These are phyloP conservation scores for Neoitamus cyanurus DNA, from an alignment of 2,888 invertebrate genomes.

Conservation along the genomic window DNA sequence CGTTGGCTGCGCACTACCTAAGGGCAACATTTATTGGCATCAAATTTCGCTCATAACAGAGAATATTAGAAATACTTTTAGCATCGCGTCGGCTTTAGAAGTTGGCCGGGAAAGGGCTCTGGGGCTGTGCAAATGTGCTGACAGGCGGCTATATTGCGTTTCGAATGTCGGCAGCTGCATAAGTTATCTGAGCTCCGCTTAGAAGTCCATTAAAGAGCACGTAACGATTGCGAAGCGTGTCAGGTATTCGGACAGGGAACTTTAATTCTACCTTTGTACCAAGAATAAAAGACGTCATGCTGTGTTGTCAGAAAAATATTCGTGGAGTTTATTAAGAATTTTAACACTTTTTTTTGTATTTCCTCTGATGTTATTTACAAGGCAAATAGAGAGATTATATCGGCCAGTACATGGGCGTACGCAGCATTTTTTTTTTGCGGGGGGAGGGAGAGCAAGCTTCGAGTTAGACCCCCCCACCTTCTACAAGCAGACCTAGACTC, in stretches of 20 bases:
- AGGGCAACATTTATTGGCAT: conserved; percentile 48
- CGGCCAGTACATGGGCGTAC: too few species aligned
- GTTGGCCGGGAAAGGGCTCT: conserved; percentile 2
- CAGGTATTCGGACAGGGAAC: background rate
- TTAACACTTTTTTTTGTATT: background rate
- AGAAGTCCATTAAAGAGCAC: background rate
- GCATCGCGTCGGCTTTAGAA: conserved; percentile 17
- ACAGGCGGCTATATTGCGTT: conserved; percentile 28
- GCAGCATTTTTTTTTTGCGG: too few species aligned
- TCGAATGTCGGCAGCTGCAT: conserved; percentile 20
- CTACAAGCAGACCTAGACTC: too few species aligned
- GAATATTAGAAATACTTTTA: conserved; percentile 49
- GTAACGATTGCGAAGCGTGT: background rate
- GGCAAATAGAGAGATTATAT: too few species aligned
- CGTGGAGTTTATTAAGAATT: background rate
- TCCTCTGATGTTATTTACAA: too few species aligned
- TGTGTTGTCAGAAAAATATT: background rate
- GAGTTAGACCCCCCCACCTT: too few species aligned
- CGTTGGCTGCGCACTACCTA: conserved; percentile 39
- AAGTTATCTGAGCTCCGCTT: conserved; percentile 16
- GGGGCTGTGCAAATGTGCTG: conserved; percentile 29
- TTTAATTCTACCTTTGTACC: background rate
- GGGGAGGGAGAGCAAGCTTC: too few species aligned
- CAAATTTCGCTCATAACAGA: conserved; percentile 48
- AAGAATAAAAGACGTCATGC: background rate